A percentile compares a stretch with the other conserved stretches of the same genome.
phyloP scores from a whole-genome alignment of 2,888 invertebrate genomes.

The Agrotis clavis region DNA sequence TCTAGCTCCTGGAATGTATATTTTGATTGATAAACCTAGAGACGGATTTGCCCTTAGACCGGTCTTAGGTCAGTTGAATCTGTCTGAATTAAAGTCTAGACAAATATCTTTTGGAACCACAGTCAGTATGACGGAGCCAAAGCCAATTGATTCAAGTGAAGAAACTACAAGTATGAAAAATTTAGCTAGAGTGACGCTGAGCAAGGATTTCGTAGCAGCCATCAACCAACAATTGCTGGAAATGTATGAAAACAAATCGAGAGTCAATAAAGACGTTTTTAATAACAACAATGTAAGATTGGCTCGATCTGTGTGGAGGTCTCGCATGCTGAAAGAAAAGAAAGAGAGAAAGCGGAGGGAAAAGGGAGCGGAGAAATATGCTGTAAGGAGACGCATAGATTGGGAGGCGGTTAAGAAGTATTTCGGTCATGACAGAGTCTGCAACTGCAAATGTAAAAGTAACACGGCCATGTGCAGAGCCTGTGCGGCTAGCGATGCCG shows the following conservation, averaged over 20 bases:
- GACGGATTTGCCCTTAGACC: conserved; percentile 74
- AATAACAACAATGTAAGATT: conserved; percentile 31
- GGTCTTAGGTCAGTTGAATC: conserved; percentile 57
- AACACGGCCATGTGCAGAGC: conserved; percentile 81
- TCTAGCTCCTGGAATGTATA: conserved; percentile 77
- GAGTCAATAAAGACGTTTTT: conserved; percentile 20
- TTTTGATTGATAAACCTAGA: conserved; percentile 74
- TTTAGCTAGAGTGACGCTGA: conserved; percentile 70
- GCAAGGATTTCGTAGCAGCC: conserved; percentile 77
- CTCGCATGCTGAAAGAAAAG: conserved; percentile 10
- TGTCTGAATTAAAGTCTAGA: conserved; percentile 47
- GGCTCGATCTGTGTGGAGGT: conserved; percentile 27
- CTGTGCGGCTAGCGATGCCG: conserved; percentile 82
- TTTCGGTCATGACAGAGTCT: conserved; percentile 79
- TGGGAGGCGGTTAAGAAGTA: conserved; percentile 76
- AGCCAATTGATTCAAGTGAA: conserved; percentile 39
- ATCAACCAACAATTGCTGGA: conserved; percentile 75
- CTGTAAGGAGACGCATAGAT: conserved; percentile 65
- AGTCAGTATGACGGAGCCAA: conserved; percentile 31
- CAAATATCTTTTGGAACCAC: conserved; percentile 29
- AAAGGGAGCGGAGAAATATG: conserved; percentile 1
- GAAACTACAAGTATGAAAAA: conserved; percentile 63
- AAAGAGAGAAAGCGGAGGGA: background rate
- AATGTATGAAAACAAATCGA: conserved; percentile 69
- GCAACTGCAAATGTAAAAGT: conserved; percentile 78